These are phyloP conservation scores for Chondrilla cf. caribensis DNA, from an alignment of 37 sponge, comb jelly and placozoan genomes.

Conservation along the genomic window DNA sequence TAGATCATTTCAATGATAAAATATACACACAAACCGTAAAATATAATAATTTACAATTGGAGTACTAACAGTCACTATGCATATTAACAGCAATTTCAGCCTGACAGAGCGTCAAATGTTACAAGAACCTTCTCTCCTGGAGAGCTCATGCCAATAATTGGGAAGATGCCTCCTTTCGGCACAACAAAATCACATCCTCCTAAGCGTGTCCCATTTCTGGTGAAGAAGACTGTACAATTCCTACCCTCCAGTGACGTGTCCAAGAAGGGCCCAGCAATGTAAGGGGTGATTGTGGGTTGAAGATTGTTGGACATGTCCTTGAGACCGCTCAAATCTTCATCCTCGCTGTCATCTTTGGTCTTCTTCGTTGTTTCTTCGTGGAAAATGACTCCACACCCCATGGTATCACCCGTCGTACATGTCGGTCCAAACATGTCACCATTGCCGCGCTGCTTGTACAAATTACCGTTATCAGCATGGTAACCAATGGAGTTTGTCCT, in stretches of 20 bases:
- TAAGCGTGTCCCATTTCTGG: conserved; percentile 66
- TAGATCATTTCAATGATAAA: no score
- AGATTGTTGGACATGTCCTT: background rate
- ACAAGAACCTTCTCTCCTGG: conserved; percentile 55
- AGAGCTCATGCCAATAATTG: conserved; percentile 73
- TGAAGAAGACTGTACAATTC: conserved; percentile 52
- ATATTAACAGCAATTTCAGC: conserved; percentile 1
- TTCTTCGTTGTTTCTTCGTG: background rate
- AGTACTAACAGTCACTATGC: background rate
- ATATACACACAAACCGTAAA: no score
- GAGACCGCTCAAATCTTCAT: background rate
- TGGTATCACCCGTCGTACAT: conserved; percentile 53
- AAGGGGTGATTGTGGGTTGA: background rate
- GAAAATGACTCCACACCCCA: conserved; percentile 74
- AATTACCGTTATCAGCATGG: conserved; percentile 68
- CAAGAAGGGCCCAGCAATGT: no score
- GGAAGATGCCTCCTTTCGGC: conserved; percentile 76
- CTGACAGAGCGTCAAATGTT: conserved; percentile 48
- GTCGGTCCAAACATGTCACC: conserved; percentile 68
- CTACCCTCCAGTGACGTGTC: background rate
- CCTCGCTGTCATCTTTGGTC: background rate
- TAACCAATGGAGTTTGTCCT: conserved; percentile 55
- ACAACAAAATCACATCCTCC: conserved; percentile 52
- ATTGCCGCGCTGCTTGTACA: conserved; percentile 50
- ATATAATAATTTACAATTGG: no score